phyloP scores from a whole-genome alignment of 2,888 invertebrate genomes.

The Fragum fragum region DNA sequence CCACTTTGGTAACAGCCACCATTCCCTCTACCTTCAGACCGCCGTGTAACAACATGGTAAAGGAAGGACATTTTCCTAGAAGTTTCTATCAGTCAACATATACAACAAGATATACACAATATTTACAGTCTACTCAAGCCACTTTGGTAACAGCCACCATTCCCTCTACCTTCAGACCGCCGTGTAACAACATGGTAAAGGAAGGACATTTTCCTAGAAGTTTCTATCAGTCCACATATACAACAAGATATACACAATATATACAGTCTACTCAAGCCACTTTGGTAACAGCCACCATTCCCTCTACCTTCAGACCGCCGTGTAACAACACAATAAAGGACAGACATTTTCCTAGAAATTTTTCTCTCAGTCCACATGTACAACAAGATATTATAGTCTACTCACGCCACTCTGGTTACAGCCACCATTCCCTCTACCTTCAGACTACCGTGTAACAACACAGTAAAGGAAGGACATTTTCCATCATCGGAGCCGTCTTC shows the following conservation, averaged over 20 bases:
- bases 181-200: conserved; percentile 92
- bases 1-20: too few species aligned
- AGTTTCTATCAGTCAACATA: too few species aligned
- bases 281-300: conserved; percentile 93
- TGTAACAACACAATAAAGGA: conserved; percentile 97
- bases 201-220: too few species aligned
- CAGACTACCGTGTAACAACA: conserved; percentile 96
- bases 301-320: conserved; percentile 96
- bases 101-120: too few species aligned
- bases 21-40: too few species aligned
- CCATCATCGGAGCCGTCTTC: conserved; percentile 85
- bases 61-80: too few species aligned
- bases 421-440: conserved; percentile 98
- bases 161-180: conserved; percentile 96
- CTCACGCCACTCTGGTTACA: conserved; percentile 91
- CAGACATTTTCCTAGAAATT: conserved; percentile 90
- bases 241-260: too few species aligned
- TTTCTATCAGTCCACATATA: too few species aligned
- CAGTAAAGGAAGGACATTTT: conserved; percentile 95
- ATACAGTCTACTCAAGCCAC: conserved; percentile 87
- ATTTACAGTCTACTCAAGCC: too few species aligned
- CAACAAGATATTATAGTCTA: background rate
- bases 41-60: too few species aligned
- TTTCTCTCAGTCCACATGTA: too few species aligned
- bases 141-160: conserved; percentile 93